Evolutionary conservation across 2,797 vertebrate species (phyloP).

Genomic region (Acanthis flammea): DNA sequence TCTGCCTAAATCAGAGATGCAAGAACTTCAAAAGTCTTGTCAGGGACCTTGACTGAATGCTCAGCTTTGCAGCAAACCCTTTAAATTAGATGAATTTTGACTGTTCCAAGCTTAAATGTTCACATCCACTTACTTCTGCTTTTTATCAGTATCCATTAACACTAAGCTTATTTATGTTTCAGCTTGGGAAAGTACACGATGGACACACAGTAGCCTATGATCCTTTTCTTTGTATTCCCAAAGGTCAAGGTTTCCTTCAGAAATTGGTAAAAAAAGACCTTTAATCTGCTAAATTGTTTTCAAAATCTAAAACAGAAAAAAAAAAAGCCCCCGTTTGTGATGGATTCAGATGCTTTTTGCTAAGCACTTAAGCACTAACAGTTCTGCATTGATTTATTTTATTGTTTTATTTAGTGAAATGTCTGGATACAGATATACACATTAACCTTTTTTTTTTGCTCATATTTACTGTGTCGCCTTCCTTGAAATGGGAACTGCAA

Average conservation of each 20-base stretch:
- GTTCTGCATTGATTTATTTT: slow-evolving; percentile 29
- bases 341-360: slow-evolving; percentile 12
- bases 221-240: not conserved
- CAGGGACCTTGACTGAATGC: not conserved
- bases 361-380: not conserved
- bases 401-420: slow-evolving; percentile 51
- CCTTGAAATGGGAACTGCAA: slow-evolving; percentile 63
- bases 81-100: not conserved
- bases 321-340: not conserved
- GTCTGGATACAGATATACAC: slow-evolving; percentile 45
- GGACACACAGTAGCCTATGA: not conserved
- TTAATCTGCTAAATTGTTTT: slow-evolving; percentile 22
- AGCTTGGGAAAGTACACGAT: not conserved
- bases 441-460: slow-evolving; percentile 46
- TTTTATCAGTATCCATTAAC: slow-evolving; percentile 17
- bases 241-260: slow-evolving; percentile 1
- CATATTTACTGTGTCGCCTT: slow-evolving; percentile 74
- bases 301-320: not conserved
- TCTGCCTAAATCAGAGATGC: not conserved
- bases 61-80: not conserved
- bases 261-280: not conserved
- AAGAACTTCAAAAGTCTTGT: not conserved
- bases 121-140: slow-evolving; percentile 20
- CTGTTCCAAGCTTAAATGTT: not conserved
- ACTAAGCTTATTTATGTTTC: not conserved